These are phyloP conservation scores for Zygaena filipendulae DNA, from an alignment of 2,888 invertebrate genomes.

Conservation along the genomic window DNA sequence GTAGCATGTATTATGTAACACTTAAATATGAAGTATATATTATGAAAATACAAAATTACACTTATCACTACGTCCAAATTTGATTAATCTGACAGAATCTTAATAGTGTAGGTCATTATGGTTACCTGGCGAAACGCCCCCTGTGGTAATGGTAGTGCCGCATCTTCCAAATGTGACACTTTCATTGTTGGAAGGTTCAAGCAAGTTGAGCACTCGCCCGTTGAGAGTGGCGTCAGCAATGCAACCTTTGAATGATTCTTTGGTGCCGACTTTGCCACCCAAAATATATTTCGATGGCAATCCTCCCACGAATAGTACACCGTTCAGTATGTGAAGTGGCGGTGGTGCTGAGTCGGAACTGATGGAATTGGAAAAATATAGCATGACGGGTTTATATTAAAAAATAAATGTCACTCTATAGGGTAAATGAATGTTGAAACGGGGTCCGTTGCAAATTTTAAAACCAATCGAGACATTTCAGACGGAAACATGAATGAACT, in stretches of 20 bases:
- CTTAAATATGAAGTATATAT: no score
- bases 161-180: conserved; percentile 41
- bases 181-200: conserved; percentile 39
- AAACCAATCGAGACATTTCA: no score
- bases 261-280: conserved; percentile 65
- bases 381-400: conserved; percentile 2
- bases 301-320: conserved; percentile 89
- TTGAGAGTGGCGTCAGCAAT: conserved; percentile 93
- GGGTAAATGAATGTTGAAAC: no score
- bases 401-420: no score
- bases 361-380: conserved; percentile 10
- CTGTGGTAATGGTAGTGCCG: conserved; percentile 38
- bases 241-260: conserved; percentile 84
- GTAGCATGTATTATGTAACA: no score
- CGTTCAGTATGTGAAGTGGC: conserved; percentile 71
- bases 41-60: no score
- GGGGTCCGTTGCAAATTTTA: no score
- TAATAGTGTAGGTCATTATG: no score
- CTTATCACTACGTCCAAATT: no score
- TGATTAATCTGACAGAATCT: no score
- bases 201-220: conserved; percentile 63
- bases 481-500: no score
- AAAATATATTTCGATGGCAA: conserved; percentile 71
- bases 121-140: conserved; percentile 43
- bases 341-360: conserved; percentile 69